phyloP scores from a whole-genome alignment of 2,113 vertebrate species.

The Neogale vison region DNA sequence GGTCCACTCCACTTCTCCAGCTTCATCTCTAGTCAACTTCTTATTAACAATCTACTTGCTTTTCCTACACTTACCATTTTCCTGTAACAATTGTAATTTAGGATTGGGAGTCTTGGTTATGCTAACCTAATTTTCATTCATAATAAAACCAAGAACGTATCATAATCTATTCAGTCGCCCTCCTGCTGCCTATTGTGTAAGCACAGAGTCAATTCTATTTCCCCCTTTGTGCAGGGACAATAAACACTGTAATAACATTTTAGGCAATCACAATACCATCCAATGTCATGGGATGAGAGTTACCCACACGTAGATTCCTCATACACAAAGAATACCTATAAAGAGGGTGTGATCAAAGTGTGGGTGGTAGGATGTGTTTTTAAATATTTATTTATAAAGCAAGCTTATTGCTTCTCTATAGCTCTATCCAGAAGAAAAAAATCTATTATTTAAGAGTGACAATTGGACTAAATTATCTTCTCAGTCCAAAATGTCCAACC shows the following conservation, averaged over 20 bases:
- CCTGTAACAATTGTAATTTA: background rate
- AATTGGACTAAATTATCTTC: background rate
- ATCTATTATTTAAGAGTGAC: background rate
- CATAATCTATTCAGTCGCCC: background rate
- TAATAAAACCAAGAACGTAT: background rate
- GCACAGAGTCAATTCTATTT: background rate
- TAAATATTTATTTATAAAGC: background rate
- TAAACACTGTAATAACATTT: background rate
- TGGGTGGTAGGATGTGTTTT: background rate
- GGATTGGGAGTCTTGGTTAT: background rate
- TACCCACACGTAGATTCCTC: background rate
- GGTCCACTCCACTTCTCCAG: background rate
- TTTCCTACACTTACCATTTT: background rate
- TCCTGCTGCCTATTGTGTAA: background rate
- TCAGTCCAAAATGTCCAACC: background rate
- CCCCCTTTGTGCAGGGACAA: background rate
- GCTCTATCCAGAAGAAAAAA: conserved; percentile 1
- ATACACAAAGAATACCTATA: background rate
- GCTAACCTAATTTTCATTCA: background rate
- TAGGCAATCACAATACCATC: background rate
- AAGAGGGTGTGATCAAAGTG: background rate
- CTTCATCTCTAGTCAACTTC: background rate
- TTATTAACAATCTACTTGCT: background rate
- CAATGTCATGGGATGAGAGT: background rate
- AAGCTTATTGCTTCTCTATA: background rate